Percentiles rank a stretch among this genome's conserved stretches.
Conservation (phyloP, 1,140 invertebrate species). For the Drosophila nasuta region DNA sequence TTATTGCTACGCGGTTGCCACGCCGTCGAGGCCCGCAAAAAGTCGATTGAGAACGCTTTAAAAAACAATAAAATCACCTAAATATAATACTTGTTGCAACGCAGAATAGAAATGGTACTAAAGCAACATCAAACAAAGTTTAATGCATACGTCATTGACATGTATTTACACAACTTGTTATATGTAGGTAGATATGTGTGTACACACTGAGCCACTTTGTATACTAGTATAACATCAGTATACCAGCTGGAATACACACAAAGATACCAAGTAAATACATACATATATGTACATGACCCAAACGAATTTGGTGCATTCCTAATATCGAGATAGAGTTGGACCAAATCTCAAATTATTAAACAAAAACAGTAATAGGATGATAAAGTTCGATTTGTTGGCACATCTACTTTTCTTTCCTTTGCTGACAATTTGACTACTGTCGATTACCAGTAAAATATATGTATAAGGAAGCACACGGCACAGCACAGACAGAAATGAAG, state of each 20-base stretch:
- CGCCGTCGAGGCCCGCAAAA: constrained; percentile 10
- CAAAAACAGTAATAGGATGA: not conserved
- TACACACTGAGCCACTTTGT: constrained; percentile 11
- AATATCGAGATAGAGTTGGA: constrained; percentile 4
- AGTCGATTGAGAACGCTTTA: constrained; percentile 4
- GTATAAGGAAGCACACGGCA: constrained; percentile 40
- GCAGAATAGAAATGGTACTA: constrained; percentile 23
- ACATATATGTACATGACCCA: no score
- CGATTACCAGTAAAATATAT: constrained; percentile 44
- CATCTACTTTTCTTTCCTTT: constrained; percentile 27
- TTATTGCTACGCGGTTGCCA: constrained; percentile 30
- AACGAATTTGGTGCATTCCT: constrained; percentile 20
- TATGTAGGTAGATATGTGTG: constrained; percentile 13
- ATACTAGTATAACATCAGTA: constrained; percentile 36
- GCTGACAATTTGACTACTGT: constrained; percentile 37
- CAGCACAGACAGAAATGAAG: constrained; percentile 32
- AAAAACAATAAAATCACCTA: not conserved
- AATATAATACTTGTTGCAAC: constrained; percentile 51
- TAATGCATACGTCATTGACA: constrained; percentile 25
- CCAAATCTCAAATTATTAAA: constrained; percentile 1
- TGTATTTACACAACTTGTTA: constrained; percentile 37
- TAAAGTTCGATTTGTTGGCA: constrained; percentile 11
- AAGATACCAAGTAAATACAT: constrained; percentile 33
- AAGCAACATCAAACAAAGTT: constrained; percentile 1
- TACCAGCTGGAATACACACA: constrained; percentile 15